Conservation (phyloP, 64 coral and sea anemone genomes). For the Astreopora myriophthalma region DNA sequence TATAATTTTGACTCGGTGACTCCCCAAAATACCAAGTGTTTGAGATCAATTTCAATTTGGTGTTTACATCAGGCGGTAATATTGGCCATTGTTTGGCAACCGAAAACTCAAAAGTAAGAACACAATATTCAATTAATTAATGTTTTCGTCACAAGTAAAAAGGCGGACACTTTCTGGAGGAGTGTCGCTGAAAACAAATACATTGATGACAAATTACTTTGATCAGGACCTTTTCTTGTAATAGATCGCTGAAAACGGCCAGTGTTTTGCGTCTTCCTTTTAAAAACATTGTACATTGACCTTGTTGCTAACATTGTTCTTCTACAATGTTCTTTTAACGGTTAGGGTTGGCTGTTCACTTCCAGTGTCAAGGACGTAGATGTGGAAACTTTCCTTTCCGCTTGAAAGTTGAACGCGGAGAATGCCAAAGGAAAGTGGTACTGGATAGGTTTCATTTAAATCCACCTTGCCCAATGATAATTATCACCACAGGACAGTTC, state of each 20-base stretch:
- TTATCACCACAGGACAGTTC: background rate
- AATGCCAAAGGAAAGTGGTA: background rate
- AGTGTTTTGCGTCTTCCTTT: too few species aligned
- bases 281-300: background rate
- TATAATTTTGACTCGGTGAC: background rate
- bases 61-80: background rate
- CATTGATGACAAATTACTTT: background rate
- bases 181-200: background rate
- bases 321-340: background rate
- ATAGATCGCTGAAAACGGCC: background rate
- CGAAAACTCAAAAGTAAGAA: background rate
- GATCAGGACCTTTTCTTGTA: background rate
- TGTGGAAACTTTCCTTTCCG: background rate
- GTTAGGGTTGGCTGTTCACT: too few species aligned
- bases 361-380: background rate
- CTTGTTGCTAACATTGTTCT: background rate
- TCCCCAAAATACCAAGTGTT: too few species aligned
- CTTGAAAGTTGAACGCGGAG: background rate
- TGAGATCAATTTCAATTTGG: background rate
- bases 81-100: background rate
- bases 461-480: background rate
- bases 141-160: background rate
- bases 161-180: background rate
- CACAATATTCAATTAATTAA: background rate
- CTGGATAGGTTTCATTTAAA: background rate